Base-by-base conservation (phyloP, 2,113 vertebrate genomes). In the Apodemus sylvaticus region DNA sequence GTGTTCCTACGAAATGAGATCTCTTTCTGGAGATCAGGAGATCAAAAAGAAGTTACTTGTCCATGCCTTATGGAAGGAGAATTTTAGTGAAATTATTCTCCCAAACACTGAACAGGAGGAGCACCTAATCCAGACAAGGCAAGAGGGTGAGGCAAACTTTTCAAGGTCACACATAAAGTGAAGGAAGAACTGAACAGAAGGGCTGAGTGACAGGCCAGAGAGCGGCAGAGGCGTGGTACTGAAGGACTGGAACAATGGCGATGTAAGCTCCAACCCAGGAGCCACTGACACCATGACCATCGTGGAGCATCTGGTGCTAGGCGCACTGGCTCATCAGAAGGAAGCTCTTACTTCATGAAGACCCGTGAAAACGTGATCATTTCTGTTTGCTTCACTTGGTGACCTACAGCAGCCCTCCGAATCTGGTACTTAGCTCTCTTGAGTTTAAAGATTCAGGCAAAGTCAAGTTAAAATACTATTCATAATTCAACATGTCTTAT, bases 381-480 rank as follows among this genome's bases (percentile, higher is more conserved):
- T 90, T 93, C 53, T 89, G 14, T 71, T 95, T 34, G 53, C n/a
- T 78, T 51, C 8, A 58, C 51, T 91, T 53, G 39, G 64, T 71
- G 42, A 81, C 39, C 36, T 24, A 58, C 34, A 86, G 31, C 3
- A 78, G 53, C 45, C 68, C 36, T 12, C 66, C 85, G 86, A 74
- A 91, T 77, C 17, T 71, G 29, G 13, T 5, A 86, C 68, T 34
- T 60, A 39, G 86, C 68, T 89, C 55, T 81, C 26, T 60, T 36
- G 7, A 70, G 62, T 36, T 86, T 81, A 39, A 95, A 79, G 76
- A 94, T 70, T 91, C 48, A 94, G 42, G 11, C 29, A 82, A 89
- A 70, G 66, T 90, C 83, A 89, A 92, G 45, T 45, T 90, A 95
- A 91, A 86, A 39, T 45, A 39, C 86, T 68, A 95, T n/a, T 88